These are phyloP conservation scores for Typhlichthys eigenmanni DNA, from an alignment of 2,797 vertebrate genomes.

Conservation along the genomic window DNA sequence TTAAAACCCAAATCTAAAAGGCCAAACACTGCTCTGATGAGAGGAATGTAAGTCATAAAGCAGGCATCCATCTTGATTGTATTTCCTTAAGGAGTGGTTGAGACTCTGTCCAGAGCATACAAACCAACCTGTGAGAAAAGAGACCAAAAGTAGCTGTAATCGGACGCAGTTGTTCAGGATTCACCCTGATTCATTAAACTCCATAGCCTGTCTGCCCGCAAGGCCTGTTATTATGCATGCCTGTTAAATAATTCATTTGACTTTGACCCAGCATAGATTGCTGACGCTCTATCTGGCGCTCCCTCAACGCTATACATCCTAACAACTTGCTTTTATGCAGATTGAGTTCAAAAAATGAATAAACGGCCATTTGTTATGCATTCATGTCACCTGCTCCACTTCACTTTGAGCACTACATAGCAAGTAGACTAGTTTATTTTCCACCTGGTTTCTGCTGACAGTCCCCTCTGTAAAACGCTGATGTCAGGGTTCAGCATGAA, in stretches of 20 bases:
- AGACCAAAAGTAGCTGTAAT: slow-evolving; percentile 31
- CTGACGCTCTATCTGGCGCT: slow-evolving; percentile 44
- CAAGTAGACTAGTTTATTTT: not conserved
- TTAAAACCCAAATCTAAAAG: slow-evolving; percentile 46
- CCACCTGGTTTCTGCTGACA: no score
- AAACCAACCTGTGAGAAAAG: slow-evolving; percentile 74
- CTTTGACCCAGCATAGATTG: slow-evolving; percentile 56
- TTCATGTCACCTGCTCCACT: slow-evolving; percentile 41
- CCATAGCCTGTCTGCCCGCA: slow-evolving; percentile 38
- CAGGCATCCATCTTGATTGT: slow-evolving; percentile 77
- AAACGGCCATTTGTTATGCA: slow-evolving; percentile 36
- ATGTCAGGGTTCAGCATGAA: no score
- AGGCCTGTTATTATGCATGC: slow-evolving; percentile 53
- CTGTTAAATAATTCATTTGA: slow-evolving; percentile 63
- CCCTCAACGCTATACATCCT: slow-evolving; percentile 23
- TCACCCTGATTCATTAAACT: slow-evolving; percentile 20
- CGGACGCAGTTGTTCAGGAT: slow-evolving; percentile 20
- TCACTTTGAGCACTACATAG: not conserved
- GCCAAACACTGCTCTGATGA: slow-evolving; percentile 23
- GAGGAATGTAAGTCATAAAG: slow-evolving; percentile 79
- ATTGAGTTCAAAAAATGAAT: slow-evolving; percentile 29
- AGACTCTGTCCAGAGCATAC: slow-evolving; percentile 77
- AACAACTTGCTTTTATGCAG: slow-evolving; percentile 47
- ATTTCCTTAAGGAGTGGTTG: slow-evolving; percentile 73
- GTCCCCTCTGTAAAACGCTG: no score